Percentiles rank a stretch among this genome's conserved stretches.
Conservation (phyloP, 2,797 vertebrate genomes). For the Leptodactylus fallax region DNA sequence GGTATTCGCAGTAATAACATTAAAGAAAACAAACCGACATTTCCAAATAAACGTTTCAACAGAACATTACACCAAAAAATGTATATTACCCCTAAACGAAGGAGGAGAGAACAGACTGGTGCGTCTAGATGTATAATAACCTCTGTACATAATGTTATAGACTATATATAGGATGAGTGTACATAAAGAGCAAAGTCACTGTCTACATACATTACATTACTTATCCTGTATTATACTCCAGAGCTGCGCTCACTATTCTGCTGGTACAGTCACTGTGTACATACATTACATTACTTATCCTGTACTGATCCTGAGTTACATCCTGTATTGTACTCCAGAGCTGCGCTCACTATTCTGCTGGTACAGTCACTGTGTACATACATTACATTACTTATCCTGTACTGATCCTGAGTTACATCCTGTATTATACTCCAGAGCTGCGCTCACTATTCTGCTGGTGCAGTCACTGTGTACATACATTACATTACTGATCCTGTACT, state of each 20-base stretch:
- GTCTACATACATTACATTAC: background rate
- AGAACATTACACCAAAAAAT: background rate
- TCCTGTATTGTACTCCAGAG: background rate
- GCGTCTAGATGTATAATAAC: too few relatives aligned
- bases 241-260: conserved; percentile 4
- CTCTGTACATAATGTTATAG: background rate
- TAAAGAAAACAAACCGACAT: background rate
- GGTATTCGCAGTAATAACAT: background rate
- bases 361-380: background rate
- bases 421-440: background rate
- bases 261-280: background rate
- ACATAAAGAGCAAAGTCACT: too few relatives aligned
- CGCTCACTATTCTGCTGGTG: background rate
- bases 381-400: background rate
- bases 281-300: background rate
- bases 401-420: too few relatives aligned
- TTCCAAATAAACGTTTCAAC: background rate
- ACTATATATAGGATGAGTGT: background rate
- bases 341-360: background rate
- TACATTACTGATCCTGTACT: background rate
- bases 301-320: too few relatives aligned
- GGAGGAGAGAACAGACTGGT: too few relatives aligned
- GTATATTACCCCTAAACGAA: too few relatives aligned
- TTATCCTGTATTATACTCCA: background rate
- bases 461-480: background rate